Conservation (phyloP, 2,113 vertebrate species). For the Candoia aspera region DNA sequence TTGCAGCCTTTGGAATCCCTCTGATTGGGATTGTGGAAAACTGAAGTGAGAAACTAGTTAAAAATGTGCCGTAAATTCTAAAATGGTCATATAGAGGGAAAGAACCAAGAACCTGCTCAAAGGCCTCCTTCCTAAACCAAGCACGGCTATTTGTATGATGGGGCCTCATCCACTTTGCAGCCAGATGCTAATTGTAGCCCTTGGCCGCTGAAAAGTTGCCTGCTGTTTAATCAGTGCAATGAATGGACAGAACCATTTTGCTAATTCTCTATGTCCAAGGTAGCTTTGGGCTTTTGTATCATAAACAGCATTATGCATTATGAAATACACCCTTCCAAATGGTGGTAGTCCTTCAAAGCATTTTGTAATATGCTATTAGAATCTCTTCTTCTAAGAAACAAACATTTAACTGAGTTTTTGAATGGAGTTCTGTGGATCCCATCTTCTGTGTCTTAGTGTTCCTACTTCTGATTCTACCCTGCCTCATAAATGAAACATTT, state of each 20-base stretch:
- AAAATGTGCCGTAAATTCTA: too few relatives aligned
- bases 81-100: too few relatives aligned
- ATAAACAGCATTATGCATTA: neutral
- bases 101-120: neutral
- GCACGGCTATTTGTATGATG: neutral
- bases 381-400: neutral
- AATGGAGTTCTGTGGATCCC: neutral
- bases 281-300: neutral
- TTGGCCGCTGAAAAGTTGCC: neutral
- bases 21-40: neutral
- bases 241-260: neutral
- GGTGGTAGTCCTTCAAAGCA: neutral
- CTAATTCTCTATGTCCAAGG: neutral
- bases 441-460: neutral
- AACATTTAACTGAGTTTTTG: neutral
- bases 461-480: neutral
- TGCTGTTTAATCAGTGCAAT: neutral
- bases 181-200: too few relatives aligned
- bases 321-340: neutral
- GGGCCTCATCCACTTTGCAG: neutral
- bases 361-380: neutral
- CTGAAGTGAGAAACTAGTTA: too few relatives aligned
- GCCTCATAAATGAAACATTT: slow-evolving; percentile 22
- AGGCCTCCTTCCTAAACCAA: neutral
- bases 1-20: neutral